phyloP scores from a whole-genome alignment of 1,140 invertebrate genomes.

The Akabosia matsudoensis region DNA sequence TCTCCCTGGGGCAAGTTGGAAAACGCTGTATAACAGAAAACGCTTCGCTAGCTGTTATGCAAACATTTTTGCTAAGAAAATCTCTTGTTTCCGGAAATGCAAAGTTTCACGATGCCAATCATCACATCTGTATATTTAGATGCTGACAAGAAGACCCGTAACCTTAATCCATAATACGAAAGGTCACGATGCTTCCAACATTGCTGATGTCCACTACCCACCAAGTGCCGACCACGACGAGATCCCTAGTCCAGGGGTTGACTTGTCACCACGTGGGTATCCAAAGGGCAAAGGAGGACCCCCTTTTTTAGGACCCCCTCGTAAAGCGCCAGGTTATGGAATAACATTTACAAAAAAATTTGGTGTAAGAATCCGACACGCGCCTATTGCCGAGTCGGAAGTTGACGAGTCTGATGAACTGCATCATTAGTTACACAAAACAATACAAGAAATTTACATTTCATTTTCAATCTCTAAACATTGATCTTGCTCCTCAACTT shows the following conservation, averaged over 20 bases:
- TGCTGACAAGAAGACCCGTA: conserved; percentile 39
- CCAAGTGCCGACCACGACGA: conserved; percentile 43
- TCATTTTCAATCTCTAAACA: too few relatives aligned
- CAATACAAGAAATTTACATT: too few relatives aligned
- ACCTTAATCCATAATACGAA: conserved; percentile 40
- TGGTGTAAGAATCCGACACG: conserved; percentile 32
- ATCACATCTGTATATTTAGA: conserved; percentile 26
- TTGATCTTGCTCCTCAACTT: background rate
- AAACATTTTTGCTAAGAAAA: too few relatives aligned
- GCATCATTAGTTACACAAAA: background rate
- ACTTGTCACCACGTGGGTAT: conserved; percentile 37
- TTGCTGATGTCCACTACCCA: conserved; percentile 46
- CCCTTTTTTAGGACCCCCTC: conserved; percentile 22
- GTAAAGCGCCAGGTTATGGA: conserved; percentile 31
- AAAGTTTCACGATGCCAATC: background rate
- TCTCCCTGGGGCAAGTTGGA: too few relatives aligned
- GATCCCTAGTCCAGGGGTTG: conserved; percentile 34
- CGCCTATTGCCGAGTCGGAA: background rate
- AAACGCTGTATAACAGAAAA: too few relatives aligned
- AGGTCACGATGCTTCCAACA: conserved; percentile 40
- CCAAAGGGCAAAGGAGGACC: conserved; percentile 6
- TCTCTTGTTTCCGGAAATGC: too few relatives aligned
- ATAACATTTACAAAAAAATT: conserved; percentile 39
- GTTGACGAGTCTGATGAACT: conserved; percentile 1
- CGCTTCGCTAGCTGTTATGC: too few relatives aligned